Base-by-base conservation (phyloP, 2,797 vertebrate genomes). In the Enteromius radiatus region DNA sequence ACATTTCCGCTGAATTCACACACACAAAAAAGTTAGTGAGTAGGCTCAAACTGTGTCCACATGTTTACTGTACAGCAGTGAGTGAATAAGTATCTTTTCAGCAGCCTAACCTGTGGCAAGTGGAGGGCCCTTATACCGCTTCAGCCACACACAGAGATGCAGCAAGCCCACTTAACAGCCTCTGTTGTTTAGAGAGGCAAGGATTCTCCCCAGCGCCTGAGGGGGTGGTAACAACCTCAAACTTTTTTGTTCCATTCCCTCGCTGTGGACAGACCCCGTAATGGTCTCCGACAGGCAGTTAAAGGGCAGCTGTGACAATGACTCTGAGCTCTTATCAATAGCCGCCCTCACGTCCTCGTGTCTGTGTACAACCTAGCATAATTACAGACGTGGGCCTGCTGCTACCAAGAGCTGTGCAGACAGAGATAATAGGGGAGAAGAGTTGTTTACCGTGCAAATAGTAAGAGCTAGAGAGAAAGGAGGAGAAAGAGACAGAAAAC, bases 401-500 rank as follows among this genome's bases (percentile, higher is more conserved):
- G 80, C 43, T 73, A 75, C 33, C 31, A 82, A 76, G 69, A 81
- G 74, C 67, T n/a, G 28, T 73, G 76, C 74, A 49, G 33, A 86
- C 49, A 81, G 56, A 76, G 80, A 85, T 85, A 83, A 80, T 63
- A 65, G 78, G 33, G 43, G 41, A 65, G 28, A 41, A 69, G 63
- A 31, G 80, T 63, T 81, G 83, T 86, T 84, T 86, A 80, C 82
- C 36, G 54, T 81, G 77, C 67, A 85, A 86, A 85, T 81, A 85
- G 70, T 59, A 31, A 61, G 70, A 74, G 59, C 31, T 4, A 73
- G 68, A 84, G 61, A 73, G n/a, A 61, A 14, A 65, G 33, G 0
- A 11, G 54, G 31, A 61, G 63, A 76, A 23, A 80, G 14, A 47
- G 28, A 64, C 23, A 3, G 71, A 71, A 54, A 47, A 63, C 56